Percentiles rank a stretch among this genome's conserved stretches.
phyloP scores from a whole-genome alignment of 2,888 invertebrate genomes.

The Ophonus ardosiacus region DNA sequence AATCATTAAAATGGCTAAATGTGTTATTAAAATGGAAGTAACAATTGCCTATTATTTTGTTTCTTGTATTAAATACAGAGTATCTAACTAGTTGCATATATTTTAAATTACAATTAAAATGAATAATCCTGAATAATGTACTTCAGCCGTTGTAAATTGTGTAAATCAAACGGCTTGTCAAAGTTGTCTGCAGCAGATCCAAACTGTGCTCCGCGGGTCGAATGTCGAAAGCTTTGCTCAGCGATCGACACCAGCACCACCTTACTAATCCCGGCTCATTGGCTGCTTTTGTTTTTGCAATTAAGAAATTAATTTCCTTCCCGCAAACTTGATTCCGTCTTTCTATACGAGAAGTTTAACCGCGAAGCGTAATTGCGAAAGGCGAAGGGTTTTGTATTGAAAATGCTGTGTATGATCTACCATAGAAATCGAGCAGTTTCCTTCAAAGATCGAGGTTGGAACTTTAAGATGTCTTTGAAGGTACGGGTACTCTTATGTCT shows the following conservation, averaged over 20 bases:
- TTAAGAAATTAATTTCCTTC: slow-evolving; percentile 55
- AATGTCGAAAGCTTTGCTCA: background rate
- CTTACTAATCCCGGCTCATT: slow-evolving; percentile 45
- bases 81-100: too few relatives aligned
- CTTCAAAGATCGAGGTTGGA: background rate
- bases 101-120: background rate
- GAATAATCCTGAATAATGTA: background rate
- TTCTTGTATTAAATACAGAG: too few relatives aligned
- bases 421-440: background rate
- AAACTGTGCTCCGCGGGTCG: slow-evolving; percentile 9
- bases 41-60: too few relatives aligned
- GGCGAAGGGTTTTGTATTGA: slow-evolving; percentile 25
- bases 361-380: slow-evolving; percentile 28
- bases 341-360: slow-evolving; percentile 46
- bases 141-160: background rate
- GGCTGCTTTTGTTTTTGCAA: slow-evolving; percentile 58
- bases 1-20: too few relatives aligned
- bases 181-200: slow-evolving; percentile 39
- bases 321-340: slow-evolving; percentile 43
- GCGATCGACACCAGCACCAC: background rate
- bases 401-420: slow-evolving; percentile 2
- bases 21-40: too few relatives aligned
- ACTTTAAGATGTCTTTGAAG: background rate
- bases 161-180: slow-evolving; percentile 15
- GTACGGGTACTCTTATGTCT: background rate